Base-by-base conservation (phyloP, 2,888 invertebrate species). In the Andrena haemorrhoa region DNA sequence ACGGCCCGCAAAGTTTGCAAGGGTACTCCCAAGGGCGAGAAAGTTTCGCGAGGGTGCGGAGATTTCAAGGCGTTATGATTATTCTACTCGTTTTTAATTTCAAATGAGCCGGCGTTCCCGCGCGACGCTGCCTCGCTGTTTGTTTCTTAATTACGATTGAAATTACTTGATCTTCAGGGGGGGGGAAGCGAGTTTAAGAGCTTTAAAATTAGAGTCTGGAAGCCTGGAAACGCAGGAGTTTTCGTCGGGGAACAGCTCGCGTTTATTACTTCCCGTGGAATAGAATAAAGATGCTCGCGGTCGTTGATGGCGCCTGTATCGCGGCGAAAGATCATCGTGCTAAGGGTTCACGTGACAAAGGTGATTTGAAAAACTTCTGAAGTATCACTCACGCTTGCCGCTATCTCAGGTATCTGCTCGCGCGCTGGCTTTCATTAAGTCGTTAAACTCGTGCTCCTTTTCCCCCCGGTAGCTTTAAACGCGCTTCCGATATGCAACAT, bases 131-230 rank as follows among this genome's bases (percentile, higher is more conserved):
- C 12, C 20, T 12, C 53, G 65, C 63, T 66, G 66, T 77, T 79
- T 77, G 70, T 68, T 80, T 79, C 64, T 79, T 79, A 80, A 80
- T 41, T 79, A 79, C 79, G 80, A 80, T 79, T 79, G 73, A 79
- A 80, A 68, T 72, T 73, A 56, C 63, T 23, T 47, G 41, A 33
- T 29, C 23, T 4, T 33, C 53, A 4, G 12, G 0, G 10, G 35
- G 23, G 16, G 16, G 49, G n/a, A 23, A 56, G 53, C 64, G 65
- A 16, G 49, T 51, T 56, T 10, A 23, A 29, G 35, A 53, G 49
- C 33, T 72, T 68, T 23, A 1, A 58, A 79, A 79, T 60, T 61
- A 20, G 4, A 60, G 20, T 60, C 23, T 20, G 16, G n/a, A 16
- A 56, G 51, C 75, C 47, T 41, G 53, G 20, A 10, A 6, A 12